These are phyloP conservation scores for Trichomycterus rosablanca DNA, from an alignment of 2,113 vertebrate genomes.

Conservation along the genomic window DNA sequence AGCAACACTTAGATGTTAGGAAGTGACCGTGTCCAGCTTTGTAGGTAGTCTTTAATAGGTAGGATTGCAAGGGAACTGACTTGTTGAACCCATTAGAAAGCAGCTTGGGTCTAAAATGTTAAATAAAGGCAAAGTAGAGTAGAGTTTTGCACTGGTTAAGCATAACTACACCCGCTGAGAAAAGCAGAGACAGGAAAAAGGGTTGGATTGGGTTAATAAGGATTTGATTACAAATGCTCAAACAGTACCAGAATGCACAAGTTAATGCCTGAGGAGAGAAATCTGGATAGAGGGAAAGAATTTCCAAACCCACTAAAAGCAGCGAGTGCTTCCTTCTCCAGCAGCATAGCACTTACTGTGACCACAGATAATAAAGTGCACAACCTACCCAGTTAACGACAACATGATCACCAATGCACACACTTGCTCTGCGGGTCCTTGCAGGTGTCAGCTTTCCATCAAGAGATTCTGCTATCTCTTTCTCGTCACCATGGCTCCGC, in stretches of 20 bases:
- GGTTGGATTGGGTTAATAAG: neutral
- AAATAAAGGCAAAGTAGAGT: no score
- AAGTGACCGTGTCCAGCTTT: neutral
- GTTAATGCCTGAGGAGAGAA: neutral
- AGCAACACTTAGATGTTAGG: neutral
- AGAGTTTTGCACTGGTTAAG: neutral
- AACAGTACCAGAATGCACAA: constrained; percentile 1
- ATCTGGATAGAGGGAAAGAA: neutral
- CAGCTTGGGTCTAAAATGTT: neutral
- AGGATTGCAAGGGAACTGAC: neutral
- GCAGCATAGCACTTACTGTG: constrained; percentile 5
- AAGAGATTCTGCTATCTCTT: constrained; percentile 5
- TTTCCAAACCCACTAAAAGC: constrained; percentile 14
- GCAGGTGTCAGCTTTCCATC: constrained; percentile 17
- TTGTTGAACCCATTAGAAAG: constrained; percentile 8
- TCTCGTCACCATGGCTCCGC: constrained; percentile 22
- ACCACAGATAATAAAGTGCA: neutral
- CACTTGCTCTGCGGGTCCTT: constrained; percentile 9
- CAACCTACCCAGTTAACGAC: constrained; percentile 54
- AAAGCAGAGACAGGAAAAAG: neutral
- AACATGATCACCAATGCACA: constrained; percentile 5
- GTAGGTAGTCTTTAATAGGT: neutral
- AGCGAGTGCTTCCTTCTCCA: neutral
- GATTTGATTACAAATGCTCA: neutral
- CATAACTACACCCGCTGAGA: neutral